Conservation (phyloP, 1,140 invertebrate genomes). For the Caenorhabditis briggsae region DNA sequence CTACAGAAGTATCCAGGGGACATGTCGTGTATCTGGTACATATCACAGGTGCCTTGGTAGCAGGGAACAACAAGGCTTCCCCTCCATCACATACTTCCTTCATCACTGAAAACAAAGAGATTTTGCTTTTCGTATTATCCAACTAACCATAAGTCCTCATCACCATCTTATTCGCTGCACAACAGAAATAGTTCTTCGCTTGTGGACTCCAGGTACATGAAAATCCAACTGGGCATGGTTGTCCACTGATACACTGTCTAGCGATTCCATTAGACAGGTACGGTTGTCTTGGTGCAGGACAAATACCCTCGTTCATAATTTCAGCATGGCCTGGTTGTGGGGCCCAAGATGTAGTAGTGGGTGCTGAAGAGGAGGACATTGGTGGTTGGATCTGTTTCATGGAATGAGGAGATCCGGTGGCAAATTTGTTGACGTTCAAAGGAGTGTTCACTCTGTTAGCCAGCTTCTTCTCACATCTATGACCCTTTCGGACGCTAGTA, state of each 20-base stretch:
- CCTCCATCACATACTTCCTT: slow-evolving; percentile 50
- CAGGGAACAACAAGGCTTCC: slow-evolving; percentile 44
- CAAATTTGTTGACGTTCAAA: slow-evolving; percentile 22
- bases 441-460: neutral
- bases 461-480: slow-evolving; percentile 53
- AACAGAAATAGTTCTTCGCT: slow-evolving; percentile 67
- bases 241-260: slow-evolving; percentile 62
- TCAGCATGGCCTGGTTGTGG: slow-evolving; percentile 28
- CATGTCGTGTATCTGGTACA: slow-evolving; percentile 44
- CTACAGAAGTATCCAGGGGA: slow-evolving; percentile 49
- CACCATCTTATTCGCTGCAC: slow-evolving; percentile 28
- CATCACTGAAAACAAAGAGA: slow-evolving; percentile 21
- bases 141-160: slow-evolving; percentile 41
- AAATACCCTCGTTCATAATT: slow-evolving; percentile 58
- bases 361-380: neutral
- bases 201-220: slow-evolving; percentile 64
- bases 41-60: slow-evolving; percentile 37
- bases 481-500: slow-evolving; percentile 40
- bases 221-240: slow-evolving; percentile 65
- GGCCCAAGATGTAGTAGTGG: slow-evolving; percentile 49
- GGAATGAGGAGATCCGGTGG: neutral
- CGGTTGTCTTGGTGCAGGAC: slow-evolving; percentile 61
- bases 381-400: slow-evolving; percentile 52
- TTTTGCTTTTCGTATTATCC: neutral
- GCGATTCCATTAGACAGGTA: slow-evolving; percentile 66